These are phyloP conservation scores for Cyclargus thomasi DNA, from an alignment of 1,140 invertebrate species.

Conservation along the genomic window DNA sequence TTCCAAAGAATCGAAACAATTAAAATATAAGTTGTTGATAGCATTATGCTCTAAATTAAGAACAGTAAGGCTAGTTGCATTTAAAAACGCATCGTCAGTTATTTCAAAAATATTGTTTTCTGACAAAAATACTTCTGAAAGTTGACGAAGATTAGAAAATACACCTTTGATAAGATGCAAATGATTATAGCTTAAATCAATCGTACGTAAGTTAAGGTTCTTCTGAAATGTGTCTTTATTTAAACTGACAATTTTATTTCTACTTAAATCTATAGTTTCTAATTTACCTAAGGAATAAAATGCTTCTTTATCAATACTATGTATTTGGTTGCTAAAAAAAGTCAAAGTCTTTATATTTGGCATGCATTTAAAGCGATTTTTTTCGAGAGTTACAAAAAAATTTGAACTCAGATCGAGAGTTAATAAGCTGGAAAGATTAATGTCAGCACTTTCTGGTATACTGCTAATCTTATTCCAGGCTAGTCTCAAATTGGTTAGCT, in stretches of 20 bases:
- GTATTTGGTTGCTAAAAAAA: conserved; percentile 89
- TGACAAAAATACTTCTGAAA: conserved; percentile 88
- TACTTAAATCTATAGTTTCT: conserved; percentile 90
- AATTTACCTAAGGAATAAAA: conserved; percentile 84
- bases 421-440: conserved; percentile 81
- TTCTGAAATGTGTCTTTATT: conserved; percentile 82
- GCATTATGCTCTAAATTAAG: conserved; percentile 93
- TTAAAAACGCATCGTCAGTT: conserved; percentile 86
- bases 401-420: conserved; percentile 92
- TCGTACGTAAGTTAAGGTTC: conserved; percentile 84
- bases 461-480: conserved; percentile 86
- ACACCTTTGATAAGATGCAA: conserved; percentile 88
- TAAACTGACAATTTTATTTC: conserved; percentile 88
- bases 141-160: conserved; percentile 85
- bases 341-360: conserved; percentile 86
- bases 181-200: conserved; percentile 93
- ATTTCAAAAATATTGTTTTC: conserved; percentile 94
- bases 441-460: conserved; percentile 84
- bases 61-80: conserved; percentile 84
- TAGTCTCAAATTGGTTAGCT: conserved; percentile 82
- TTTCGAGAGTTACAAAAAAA: conserved; percentile 83
- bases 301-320: conserved; percentile 84
- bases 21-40: conserved; percentile 83
- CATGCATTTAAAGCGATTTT: conserved; percentile 86
- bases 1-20: conserved; percentile 81